Evolutionary conservation across 2,888 invertebrate genomes (phyloP), one percentile per base, ranked within the genome.

Genomic region (Sphaerophoria taeniata): DNA sequence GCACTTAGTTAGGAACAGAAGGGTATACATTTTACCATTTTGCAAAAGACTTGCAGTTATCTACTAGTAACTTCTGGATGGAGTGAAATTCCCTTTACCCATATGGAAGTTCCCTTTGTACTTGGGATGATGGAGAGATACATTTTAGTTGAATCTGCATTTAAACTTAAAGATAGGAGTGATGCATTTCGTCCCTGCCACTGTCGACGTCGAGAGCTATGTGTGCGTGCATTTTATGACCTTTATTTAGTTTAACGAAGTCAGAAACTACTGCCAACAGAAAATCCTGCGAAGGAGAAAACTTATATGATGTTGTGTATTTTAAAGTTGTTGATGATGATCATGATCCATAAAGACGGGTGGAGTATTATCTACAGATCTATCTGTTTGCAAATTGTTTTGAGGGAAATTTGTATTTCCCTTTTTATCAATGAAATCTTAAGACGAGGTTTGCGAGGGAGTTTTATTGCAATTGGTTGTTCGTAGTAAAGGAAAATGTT

Each of bases 1-100:
- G 72, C 56, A 72, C 58, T 65, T 67, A 78, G 65, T 72, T 45
- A 72, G 78, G 49, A 58, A 72, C 51, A 67, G 72, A 56, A 14
- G 58, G 72, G 58, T 49, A 63, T 60, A 43, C 43, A 43, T 43
- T 47, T 24, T 24, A 2, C 24, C 24, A 24, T 24, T 60, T 60
- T 43, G 60, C 60, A 24, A 47, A 63, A 47, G 47, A 34, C 6
- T 33, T 36, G 45, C 43, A 65, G 65, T 34, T 16, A 49, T n/a
- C 2, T 51, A 4, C 43, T 11, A 24, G 39, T 16, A 24, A 60
- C 60, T 39, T 39, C n/a, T 56, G 24, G 43, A 60, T 60, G 24
- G 39, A 60, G 60, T 43, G 60, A 43, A 60, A 43, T 60, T 0
- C 24, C 24, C 24, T 5, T 51, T 9, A 24, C 24, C 24, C 24